phyloP scores from a whole-genome alignment of 2,797 vertebrate genomes.

The Rhinatrema bivittatum region DNA sequence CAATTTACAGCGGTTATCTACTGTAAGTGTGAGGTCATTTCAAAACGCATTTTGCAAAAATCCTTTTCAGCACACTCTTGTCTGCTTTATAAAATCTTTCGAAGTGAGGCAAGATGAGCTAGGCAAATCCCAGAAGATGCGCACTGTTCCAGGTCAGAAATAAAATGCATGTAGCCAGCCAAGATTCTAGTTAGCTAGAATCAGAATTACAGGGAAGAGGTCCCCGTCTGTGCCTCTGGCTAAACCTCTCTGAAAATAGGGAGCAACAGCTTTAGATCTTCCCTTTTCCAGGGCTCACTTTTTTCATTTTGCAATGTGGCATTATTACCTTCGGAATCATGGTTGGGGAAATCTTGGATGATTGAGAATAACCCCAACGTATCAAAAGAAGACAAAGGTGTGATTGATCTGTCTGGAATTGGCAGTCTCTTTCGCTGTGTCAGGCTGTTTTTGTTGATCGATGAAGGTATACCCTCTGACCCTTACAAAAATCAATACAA shows the following conservation, averaged over 20 bases:
- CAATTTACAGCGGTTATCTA: no score
- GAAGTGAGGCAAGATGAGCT: constrained; percentile 13
- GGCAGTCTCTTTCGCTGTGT: constrained; percentile 72
- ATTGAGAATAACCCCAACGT: constrained; percentile 78
- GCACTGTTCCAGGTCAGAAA: constrained; percentile 28
- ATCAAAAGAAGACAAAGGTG: constrained; percentile 70
- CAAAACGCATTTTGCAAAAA: constrained; percentile 6
- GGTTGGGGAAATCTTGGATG: constrained; percentile 50
- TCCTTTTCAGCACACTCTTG: constrained; percentile 4
- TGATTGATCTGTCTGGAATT: constrained; percentile 89
- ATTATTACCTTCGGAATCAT: constrained; percentile 32
- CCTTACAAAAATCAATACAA: constrained; percentile 78
- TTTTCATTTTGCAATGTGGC: neutral
- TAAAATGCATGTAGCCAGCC: constrained; percentile 20
- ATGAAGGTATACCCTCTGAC: constrained; percentile 79
- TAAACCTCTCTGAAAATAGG: constrained; percentile 8
- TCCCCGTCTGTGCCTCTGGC: constrained; percentile 26
- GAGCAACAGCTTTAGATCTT: neutral
- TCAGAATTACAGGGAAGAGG: constrained; percentile 19
- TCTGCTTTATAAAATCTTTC: constrained; percentile 16
- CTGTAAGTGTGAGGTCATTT: constrained; percentile 16
- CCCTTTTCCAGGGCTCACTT: no score
- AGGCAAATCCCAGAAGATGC: constrained; percentile 19
- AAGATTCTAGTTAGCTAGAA: constrained; percentile 22
- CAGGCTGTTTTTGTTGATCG: constrained; percentile 83